Evolutionary conservation across 1,140 invertebrate species (phyloP).

Genomic region (Solen grandis): DNA sequence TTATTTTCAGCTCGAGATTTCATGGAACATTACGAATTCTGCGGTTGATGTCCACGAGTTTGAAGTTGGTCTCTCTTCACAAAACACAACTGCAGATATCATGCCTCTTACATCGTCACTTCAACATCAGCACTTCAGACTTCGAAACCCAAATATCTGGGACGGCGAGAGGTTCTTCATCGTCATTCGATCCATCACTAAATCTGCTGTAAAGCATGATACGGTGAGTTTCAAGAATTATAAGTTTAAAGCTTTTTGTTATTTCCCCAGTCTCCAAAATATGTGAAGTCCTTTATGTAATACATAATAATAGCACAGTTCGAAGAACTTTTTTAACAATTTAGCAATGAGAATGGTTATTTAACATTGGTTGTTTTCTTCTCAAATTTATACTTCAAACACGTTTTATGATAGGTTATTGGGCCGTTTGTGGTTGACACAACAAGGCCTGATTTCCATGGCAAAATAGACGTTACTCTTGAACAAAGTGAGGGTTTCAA

Average conservation of each 20-base stretch:
- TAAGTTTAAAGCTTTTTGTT: too few relatives aligned
- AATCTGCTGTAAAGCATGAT: constrained; percentile 27
- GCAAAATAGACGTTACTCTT: neutral
- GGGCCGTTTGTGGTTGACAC: constrained; percentile 26
- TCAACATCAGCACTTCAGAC: constrained; percentile 25
- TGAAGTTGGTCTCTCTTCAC: too few relatives aligned
- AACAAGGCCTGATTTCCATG: constrained; percentile 13
- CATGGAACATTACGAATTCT: constrained; percentile 53
- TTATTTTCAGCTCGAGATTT: constrained; percentile 50
- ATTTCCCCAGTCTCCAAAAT: too few relatives aligned
- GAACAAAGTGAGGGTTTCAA: too few relatives aligned
- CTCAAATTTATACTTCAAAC: too few relatives aligned
- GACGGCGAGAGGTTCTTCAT: constrained; percentile 54
- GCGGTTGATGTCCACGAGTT: constrained; percentile 52
- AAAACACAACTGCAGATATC: constrained; percentile 31
- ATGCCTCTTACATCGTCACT: constrained; percentile 27
- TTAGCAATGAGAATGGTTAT: too few relatives aligned
- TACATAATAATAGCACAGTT: too few relatives aligned
- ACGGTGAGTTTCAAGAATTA: too few relatives aligned
- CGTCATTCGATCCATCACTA: constrained; percentile 44
- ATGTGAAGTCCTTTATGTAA: too few relatives aligned
- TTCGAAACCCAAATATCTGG: constrained; percentile 41
- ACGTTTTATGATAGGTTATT: neutral
- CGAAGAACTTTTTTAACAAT: too few relatives aligned
- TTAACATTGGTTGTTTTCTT: too few relatives aligned